These are phyloP conservation scores for Ailuropoda melanoleuca DNA, from an alignment of 2,113 vertebrate species.

Conservation along the genomic window DNA sequence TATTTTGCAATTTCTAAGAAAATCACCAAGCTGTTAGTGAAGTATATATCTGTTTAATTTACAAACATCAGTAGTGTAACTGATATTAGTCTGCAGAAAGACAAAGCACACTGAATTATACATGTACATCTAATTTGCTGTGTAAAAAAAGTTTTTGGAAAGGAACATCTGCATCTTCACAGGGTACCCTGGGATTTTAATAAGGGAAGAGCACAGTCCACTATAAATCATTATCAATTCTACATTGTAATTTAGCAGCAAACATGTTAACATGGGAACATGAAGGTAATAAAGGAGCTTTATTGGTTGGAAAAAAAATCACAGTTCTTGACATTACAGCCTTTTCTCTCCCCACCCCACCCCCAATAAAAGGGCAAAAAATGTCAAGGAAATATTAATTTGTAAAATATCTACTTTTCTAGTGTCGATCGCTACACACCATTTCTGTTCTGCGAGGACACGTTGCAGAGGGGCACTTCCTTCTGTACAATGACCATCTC, in stretches of 20 bases:
- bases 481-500: constrained; percentile 89
- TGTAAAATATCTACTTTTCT: constrained; percentile 91
- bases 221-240: constrained; percentile 93
- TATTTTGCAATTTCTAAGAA: constrained; percentile 78
- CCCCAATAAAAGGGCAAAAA: constrained; percentile 83
- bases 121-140: constrained; percentile 91
- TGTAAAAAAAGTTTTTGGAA: constrained; percentile 81
- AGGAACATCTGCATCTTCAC: constrained; percentile 87
- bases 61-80: constrained; percentile 97
- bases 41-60: constrained; percentile 99
- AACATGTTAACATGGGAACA: constrained; percentile 94
- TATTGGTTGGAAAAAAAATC: constrained; percentile 92
- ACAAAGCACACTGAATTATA: constrained; percentile 94
- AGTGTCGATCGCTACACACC: constrained; percentile 88
- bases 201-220: constrained; percentile 90
- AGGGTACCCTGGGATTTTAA: constrained; percentile 88
- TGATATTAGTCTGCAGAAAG: constrained; percentile 95
- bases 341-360: constrained; percentile 79
- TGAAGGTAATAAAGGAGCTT: constrained; percentile 95
- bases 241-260: constrained; percentile 99
- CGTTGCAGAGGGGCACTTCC: constrained; percentile 83
- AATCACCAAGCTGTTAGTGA: constrained; percentile 87
- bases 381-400: constrained; percentile 84
- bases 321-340: constrained; percentile 94
- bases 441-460: constrained; percentile 85